Evolutionary conservation across 2,888 invertebrate genomes (phyloP), one percentile per base, ranked within the genome.

Genomic region (Stramonita haemastoma): DNA sequence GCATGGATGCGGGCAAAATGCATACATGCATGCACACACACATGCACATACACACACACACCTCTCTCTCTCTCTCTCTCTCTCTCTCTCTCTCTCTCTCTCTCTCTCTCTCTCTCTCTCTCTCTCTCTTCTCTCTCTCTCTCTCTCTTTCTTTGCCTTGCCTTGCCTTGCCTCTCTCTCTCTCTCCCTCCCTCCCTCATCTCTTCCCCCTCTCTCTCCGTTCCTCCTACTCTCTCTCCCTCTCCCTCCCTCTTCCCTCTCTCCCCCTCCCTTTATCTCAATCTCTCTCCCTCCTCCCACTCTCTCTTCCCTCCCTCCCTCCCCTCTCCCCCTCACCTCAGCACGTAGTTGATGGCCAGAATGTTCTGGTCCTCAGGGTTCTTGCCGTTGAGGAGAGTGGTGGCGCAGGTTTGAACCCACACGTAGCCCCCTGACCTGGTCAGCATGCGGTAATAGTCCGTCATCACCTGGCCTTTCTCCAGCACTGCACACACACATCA

Each of bases 351-450:
- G 94, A 99, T 98, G 95, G 99, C 99, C 93, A 99, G 98, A 94
- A 99, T 98, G 95, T 98, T 99, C 96, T 99, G 99, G 96, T 99
- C 99, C 92, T 99, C 99, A 13, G 98, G 98, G 95, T 98, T 99
- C 96, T 99, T 99, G 88, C 98, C 98, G 95, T 98, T 98, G 96
- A 98, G 99, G 90, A 99, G 98, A 83, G 99, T 98, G 0, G 99
- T 99, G 90, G 99, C 99, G 96, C 99, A 99, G 0, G 98, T 98
- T 96, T 99, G 99, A 94, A 99, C 96, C 99, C 99, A 99, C 89
- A 98, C 98, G 96, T 98, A 99, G 70, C 99, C 99, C 13, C 99
- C 99, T 93, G 97, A 98, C 96, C 99, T 99, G 96, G 99, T 99
- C 98, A 99, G 98, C 95, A 99, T 96, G 94, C 99, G 97, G 96